These are phyloP conservation scores for Aphodius granarius DNA, from an alignment of 2,888 invertebrate genomes.

Conservation along the genomic window DNA sequence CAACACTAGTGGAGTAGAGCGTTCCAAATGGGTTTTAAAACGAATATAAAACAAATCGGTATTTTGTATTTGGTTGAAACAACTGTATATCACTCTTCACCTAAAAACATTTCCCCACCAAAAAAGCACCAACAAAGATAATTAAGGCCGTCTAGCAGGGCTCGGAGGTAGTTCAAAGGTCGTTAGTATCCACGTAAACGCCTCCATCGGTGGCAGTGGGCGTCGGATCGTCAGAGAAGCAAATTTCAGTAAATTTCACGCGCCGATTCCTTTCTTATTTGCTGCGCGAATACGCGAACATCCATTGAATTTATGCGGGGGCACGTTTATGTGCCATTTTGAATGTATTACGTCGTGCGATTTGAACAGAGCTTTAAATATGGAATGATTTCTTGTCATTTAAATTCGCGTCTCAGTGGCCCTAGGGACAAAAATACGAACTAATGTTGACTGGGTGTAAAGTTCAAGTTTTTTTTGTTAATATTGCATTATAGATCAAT, in stretches of 20 bases:
- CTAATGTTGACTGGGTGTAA: background rate
- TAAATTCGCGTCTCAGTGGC: background rate
- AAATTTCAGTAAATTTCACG: background rate
- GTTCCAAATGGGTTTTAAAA: too few species aligned
- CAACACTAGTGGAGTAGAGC: too few species aligned
- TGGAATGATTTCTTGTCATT: background rate
- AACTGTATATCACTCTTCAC: background rate
- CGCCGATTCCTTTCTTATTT: background rate
- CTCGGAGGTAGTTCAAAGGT: background rate
- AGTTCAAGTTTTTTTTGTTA: background rate
- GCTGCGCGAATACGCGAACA: background rate
- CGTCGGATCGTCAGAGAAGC: too few species aligned
- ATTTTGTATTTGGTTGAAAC: background rate
- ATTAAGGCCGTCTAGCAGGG: background rate
- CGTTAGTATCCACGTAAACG: background rate
- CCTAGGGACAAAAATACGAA: background rate
- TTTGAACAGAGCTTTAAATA: background rate
- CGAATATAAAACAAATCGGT: too few species aligned
- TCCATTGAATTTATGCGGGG: background rate
- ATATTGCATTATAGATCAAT: too few species aligned
- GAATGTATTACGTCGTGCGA: background rate
- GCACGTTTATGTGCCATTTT: background rate
- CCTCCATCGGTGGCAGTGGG: background rate
- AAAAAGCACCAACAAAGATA: background rate
- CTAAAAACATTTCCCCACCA: background rate